Base-by-base conservation (phyloP, 2,888 invertebrate species). In the Mechanitis mazaeus region DNA sequence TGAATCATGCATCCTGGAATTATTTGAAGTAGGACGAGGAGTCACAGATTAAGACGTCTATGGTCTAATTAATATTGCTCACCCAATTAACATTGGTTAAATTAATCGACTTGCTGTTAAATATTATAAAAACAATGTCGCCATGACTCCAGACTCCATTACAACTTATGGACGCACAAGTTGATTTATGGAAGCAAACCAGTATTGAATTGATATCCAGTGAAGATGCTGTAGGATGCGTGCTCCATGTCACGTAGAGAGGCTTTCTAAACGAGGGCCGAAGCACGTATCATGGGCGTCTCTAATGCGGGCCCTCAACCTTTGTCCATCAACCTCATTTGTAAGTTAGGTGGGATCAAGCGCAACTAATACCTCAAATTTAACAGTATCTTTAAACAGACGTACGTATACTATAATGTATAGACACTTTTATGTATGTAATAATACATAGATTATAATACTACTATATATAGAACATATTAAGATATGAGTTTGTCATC, bases 1-100 rank as follows among this genome's bases (percentile, higher is more conserved):
- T 65, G 65, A 65, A 31, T 65, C 65, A 65, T 54, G 50, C 45
- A 58, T 65, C 65, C 65, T 56, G 61, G 61, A 63, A 56, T 11
- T 5, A 33, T 12, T 47, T 45, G 47, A 33, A n/a, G 35, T 28
- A 54, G 59, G 42, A 35, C 58, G 47, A 56, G 42, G 54, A 55
- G 46, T 33, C 56, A 45, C 28, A 33, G 56, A 54, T 60, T 56
- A 47, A 62, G 33, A 56, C 47, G 56, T 53, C 56, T 56, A 20
- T 20, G 20, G 20, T 20, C 20, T 20, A 20, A 20, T 20, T 20
- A 20, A 20, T 20, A 20, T 2, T 6, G 35, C 4, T 35, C 35
- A 35, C 6, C 33, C 42, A 20, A 59, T 55, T 59, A 59, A 55
- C 33, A 33, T 12, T 42, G 35, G 2, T 56, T 12, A 11, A 55